These are phyloP conservation scores for Julus scanicus DNA, from an alignment of 2,888 invertebrate genomes.

Conservation along the genomic window DNA sequence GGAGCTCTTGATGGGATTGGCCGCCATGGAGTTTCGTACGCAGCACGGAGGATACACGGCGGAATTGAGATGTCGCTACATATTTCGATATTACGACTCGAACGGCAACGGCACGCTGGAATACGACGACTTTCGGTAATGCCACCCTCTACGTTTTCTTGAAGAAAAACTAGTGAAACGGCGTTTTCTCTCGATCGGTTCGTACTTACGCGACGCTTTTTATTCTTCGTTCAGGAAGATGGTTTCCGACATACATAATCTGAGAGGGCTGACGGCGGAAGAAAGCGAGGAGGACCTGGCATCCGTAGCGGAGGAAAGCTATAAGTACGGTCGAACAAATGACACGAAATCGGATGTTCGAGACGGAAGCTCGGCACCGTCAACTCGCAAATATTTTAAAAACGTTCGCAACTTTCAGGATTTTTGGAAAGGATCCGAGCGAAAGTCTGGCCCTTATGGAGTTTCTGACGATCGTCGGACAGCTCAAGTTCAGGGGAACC, in stretches of 20 bases:
- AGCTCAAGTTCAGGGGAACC: slow-evolving; percentile 75
- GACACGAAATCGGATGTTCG: too few relatives aligned
- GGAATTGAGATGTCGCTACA: slow-evolving; percentile 77
- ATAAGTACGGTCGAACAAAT: neutral
- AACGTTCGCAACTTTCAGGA: slow-evolving; percentile 60
- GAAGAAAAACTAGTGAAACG: too few relatives aligned
- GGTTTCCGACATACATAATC: neutral
- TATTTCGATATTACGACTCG: slow-evolving; percentile 75
- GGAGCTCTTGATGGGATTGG: slow-evolving; percentile 73
- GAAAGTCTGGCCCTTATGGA: slow-evolving; percentile 65
- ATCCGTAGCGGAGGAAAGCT: neutral
- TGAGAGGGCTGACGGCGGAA: neutral
- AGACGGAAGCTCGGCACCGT: too few relatives aligned
- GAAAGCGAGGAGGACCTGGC: neutral
- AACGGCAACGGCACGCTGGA: slow-evolving; percentile 71
- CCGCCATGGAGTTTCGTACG: slow-evolving; percentile 75
- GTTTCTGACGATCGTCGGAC: slow-evolving; percentile 75
- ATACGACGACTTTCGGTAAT: slow-evolving; percentile 70
- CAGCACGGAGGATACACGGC: slow-evolving; percentile 75
- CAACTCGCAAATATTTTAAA: too few relatives aligned
- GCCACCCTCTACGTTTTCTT: neutral
- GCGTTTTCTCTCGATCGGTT: too few relatives aligned
- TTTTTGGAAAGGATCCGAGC: slow-evolving; percentile 62
- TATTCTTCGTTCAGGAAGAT: neutral
- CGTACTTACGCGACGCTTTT: neutral